Conservation (phyloP, 2,113 vertebrate species). For the Microtus ochrogaster region DNA sequence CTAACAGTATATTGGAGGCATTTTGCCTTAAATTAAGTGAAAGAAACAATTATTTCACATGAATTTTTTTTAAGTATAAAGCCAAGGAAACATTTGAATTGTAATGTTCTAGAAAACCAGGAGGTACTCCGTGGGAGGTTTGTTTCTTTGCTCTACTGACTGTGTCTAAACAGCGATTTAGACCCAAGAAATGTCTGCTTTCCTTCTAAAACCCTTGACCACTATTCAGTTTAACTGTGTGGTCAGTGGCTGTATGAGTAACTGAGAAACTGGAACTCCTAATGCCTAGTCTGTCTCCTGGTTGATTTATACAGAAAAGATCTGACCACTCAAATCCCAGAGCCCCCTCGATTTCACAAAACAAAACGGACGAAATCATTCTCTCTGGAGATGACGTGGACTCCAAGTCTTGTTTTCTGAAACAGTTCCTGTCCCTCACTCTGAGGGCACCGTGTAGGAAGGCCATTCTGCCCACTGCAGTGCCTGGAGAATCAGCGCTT, state of each 20-base stretch:
- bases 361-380: neutral
- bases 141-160: neutral
- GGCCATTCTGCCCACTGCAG: neutral
- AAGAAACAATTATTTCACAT: conserved; percentile 53
- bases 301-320: neutral
- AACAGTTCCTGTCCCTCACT: neutral
- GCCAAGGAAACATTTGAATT: neutral
- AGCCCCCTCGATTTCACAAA: neutral
- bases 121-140: neutral
- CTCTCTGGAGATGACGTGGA: neutral
- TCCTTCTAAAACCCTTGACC: conserved; percentile 1
- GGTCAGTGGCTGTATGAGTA: neutral
- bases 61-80: neutral
- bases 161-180: conserved; percentile 23
- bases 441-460: neutral
- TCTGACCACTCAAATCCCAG: neutral
- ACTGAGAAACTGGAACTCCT: neutral
- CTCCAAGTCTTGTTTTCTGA: conserved; percentile 30
- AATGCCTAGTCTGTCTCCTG: neutral
- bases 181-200: conserved; percentile 16
- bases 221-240: neutral
- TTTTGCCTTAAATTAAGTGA: conserved; percentile 50
- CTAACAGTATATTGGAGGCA: neutral
- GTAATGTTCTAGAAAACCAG: neutral
- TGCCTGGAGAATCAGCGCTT: neutral